Evolutionary conservation across 1,140 invertebrate genomes (phyloP).

Genomic region (Diplogasteroides magnus): DNA sequence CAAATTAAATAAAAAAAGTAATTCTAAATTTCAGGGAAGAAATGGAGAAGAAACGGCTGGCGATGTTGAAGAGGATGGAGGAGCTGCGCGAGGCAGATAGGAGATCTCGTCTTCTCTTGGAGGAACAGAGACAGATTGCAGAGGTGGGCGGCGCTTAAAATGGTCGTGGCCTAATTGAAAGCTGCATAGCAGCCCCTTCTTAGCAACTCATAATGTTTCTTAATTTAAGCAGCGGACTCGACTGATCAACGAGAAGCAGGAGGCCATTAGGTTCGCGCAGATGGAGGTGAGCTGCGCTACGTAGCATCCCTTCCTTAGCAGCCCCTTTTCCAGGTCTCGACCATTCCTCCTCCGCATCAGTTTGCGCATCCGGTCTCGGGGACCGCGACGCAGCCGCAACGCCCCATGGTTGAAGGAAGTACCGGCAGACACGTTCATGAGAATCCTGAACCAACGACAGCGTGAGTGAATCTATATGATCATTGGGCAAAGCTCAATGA

Average conservation of each 20-base stretch:
- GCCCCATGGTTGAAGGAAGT: too few species aligned
- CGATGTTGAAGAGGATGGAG: slow-evolving; percentile 15
- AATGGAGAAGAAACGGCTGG: slow-evolving; percentile 11
- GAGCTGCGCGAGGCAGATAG: slow-evolving; percentile 16
- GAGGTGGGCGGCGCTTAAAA: neutral
- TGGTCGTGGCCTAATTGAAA: neutral
- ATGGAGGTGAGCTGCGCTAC: neutral
- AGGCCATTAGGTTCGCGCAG: neutral
- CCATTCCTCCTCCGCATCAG: neutral
- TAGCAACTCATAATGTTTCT: too few species aligned
- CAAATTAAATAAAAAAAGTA: neutral
- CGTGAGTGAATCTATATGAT: too few species aligned
- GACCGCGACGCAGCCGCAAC: too few species aligned
- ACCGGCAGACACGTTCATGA: too few species aligned
- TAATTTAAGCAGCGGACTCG: neutral
- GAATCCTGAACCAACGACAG: too few species aligned
- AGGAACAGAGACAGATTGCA: neutral
- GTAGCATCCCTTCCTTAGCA: neutral
- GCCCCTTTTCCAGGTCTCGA: neutral
- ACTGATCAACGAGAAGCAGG: neutral
- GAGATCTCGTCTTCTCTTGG: slow-evolving; percentile 1
- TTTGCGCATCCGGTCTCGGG: too few species aligned
- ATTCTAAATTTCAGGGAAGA: slow-evolving; percentile 1
- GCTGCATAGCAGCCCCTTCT: too few species aligned
- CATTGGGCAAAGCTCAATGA: too few species aligned